Percentiles rank a stretch among this genome's conserved stretches.
Evolutionary conservation across 2,113 vertebrate species (phyloP).

Genomic region (Muntiacus muntjak): DNA sequence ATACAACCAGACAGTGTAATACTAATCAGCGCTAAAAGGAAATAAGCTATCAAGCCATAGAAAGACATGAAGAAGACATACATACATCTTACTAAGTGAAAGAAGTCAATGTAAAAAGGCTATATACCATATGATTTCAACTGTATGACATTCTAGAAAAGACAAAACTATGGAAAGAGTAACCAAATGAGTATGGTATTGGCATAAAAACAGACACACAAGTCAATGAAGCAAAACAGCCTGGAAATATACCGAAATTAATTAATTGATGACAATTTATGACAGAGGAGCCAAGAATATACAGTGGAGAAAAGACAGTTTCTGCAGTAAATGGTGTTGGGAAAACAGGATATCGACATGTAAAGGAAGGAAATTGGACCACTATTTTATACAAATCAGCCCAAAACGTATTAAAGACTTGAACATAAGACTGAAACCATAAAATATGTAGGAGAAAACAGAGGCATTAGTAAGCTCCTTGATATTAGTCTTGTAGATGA

Average conservation of each 20-base stretch:
- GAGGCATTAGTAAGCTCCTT: background rate
- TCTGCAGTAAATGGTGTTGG: background rate
- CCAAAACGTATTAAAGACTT: background rate
- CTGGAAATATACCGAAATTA: background rate
- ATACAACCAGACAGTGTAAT: background rate
- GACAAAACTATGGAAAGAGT: background rate
- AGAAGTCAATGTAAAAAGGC: background rate
- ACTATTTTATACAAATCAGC: background rate
- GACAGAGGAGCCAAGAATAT: background rate
- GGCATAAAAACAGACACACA: background rate
- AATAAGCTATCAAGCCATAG: background rate
- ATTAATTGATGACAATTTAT: background rate
- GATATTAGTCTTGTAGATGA: background rate
- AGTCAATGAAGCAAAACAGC: background rate
- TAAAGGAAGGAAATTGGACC: background rate
- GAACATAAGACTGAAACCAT: background rate
- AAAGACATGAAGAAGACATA: background rate
- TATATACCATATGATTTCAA: background rate
- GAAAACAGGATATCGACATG: background rate
- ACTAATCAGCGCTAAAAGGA: background rate
- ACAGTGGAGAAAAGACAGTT: background rate
- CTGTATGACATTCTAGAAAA: background rate
- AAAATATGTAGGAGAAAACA: background rate
- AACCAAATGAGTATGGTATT: background rate
- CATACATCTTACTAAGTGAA: background rate